Base-by-base conservation (phyloP, 2,797 vertebrate genomes). In the Bovichtus variegatus region DNA sequence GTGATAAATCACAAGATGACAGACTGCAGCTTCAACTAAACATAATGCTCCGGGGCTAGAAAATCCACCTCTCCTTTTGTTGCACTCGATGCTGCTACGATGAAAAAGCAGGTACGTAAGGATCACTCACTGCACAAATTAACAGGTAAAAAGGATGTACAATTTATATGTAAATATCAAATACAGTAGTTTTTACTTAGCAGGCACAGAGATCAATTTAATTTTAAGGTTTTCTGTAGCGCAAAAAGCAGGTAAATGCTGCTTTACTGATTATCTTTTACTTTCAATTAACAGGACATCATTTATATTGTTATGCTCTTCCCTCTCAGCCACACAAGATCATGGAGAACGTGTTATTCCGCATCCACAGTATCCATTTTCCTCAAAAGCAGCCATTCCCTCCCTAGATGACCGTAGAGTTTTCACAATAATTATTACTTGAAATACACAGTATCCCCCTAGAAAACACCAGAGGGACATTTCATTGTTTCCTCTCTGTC, bases 1-100 rank as follows among this genome's bases (percentile, higher is more conserved):
- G 91, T 83, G 88, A 95, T 94, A 93, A 95, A 95, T 95, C 93
- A 92, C 84, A 66, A 84, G 80, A 87, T 89, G 93, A 92, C 90
- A 93, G 89, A 88, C 91, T 88, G 90, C 91, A 91, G 90, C 85
- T 94, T 89, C 87, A 29, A 91, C 92, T 92, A 91, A 95, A 93
- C 87, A 91, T 83, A 93, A 90, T 80, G 83, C 93, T 90, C 62
- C 57, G 60, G 86, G 86, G 90, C 87, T 75, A 74, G 63, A 80
- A 83, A 76, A 85, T 58, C 18, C 57, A 74, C 58, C 59, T 74
- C 78, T 66, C 41, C 16, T 64, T 60, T 61, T 71, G 77, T 71
- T 91, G 54, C 63, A 71, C 71, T 66, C 50, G 29, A 40, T 67
- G 74, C 50, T 34, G 57, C 72, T 63, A 46, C 50, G 47, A 23